These are phyloP conservation scores for Gorsachius magnificus DNA, from an alignment of 2,797 vertebrate genomes.

Conservation along the genomic window DNA sequence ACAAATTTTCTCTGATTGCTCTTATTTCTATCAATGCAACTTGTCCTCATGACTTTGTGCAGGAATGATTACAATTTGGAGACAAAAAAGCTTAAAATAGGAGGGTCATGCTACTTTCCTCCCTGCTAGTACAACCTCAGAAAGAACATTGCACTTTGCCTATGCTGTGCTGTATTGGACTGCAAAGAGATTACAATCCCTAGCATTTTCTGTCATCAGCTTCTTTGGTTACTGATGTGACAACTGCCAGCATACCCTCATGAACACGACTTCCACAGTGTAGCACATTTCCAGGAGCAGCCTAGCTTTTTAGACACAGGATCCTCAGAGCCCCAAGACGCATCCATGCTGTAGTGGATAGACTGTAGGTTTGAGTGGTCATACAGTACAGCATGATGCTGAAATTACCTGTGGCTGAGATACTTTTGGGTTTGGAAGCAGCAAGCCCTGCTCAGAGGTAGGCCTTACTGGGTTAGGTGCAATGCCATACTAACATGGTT, in stretches of 20 bases:
- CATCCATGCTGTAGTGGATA: accelerated
- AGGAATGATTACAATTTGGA: neutral
- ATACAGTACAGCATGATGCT: neutral
- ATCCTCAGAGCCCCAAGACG: neutral
- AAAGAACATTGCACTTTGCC: neutral
- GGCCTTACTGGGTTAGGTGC: neutral
- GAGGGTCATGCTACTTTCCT: neutral
- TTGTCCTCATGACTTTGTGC: neutral
- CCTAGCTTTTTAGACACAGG: neutral
- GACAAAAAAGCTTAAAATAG: neutral
- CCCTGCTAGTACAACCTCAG: neutral
- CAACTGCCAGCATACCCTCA: neutral
- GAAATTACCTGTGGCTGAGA: neutral
- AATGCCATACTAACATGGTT: neutral
- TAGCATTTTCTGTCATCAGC: neutral
- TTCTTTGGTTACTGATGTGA: accelerated
- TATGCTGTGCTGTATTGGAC: neutral
- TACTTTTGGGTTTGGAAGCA: neutral
- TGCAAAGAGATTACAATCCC: neutral
- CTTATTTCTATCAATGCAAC: neutral
- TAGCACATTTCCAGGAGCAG: neutral
- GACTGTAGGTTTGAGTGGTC: accelerated
- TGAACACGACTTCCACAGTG: neutral
- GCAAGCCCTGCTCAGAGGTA: neutral
- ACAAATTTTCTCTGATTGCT: neutral